Conservation (phyloP, 2,888 invertebrate genomes). For the Trissolcus brochymenae region DNA sequence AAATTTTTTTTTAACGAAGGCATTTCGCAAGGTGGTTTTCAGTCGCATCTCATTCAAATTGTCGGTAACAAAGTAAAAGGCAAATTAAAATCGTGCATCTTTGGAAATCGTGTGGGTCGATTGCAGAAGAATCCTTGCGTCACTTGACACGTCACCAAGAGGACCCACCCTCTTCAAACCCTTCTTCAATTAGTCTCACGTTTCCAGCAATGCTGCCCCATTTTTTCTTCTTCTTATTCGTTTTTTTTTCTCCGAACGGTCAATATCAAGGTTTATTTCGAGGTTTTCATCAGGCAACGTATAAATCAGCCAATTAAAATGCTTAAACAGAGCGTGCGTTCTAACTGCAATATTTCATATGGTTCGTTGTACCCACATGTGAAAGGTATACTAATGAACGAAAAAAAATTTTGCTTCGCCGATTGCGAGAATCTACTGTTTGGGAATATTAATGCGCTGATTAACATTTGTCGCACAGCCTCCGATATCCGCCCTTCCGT, state of each 20-base stretch:
- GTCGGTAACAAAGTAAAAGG: constrained; percentile 36
- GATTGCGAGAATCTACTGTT: constrained; percentile 50
- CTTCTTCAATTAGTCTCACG: constrained; percentile 8
- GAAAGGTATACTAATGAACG: constrained; percentile 47
- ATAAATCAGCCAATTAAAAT: constrained; percentile 56
- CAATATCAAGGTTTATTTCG: constrained; percentile 18
- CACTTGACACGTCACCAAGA: constrained; percentile 20
- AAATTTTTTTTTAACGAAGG: constrained; percentile 41
- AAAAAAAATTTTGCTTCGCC: constrained; percentile 14
- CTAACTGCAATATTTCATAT: constrained; percentile 54
- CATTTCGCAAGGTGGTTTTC: constrained; percentile 47
- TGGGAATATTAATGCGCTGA: constrained; percentile 49
- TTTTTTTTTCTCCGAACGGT: constrained; percentile 21
- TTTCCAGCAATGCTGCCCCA: constrained; percentile 27
- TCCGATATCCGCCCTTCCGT: constrained; percentile 27
- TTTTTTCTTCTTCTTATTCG: constrained; percentile 20
- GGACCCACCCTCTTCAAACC: constrained; percentile 14
- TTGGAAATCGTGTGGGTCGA: constrained; percentile 49
- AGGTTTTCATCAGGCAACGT: constrained; percentile 14
- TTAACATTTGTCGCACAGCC: constrained; percentile 37
- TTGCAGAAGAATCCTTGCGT: constrained; percentile 47
- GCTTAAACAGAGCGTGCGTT: constrained; percentile 57
- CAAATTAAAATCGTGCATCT: constrained; percentile 53
- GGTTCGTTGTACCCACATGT: constrained; percentile 36
- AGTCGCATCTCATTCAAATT: constrained; percentile 43